Base-by-base conservation (phyloP, 2,888 invertebrate species). In the Zhuqinia jingwanae region DNA sequence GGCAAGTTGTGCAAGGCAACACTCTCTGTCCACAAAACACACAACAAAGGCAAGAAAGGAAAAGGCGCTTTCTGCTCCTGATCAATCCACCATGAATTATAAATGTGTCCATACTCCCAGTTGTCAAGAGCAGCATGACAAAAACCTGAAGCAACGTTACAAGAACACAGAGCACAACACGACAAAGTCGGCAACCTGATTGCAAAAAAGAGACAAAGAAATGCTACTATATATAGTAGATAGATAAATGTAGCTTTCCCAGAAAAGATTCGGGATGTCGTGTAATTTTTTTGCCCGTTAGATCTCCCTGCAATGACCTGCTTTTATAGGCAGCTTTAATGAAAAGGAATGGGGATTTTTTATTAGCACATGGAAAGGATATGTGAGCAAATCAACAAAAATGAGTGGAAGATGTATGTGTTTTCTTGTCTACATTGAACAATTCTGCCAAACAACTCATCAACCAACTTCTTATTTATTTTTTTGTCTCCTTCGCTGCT, bases 11-110 rank as follows among this genome's bases (percentile, higher is more conserved):
- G 42, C 27, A 27, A 68, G 80, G 70, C 80, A 17, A 68, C 50
- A 80, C 80, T 65, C 68, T 5, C n/a, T n/a, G n/a, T 42, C 42
- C 15, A 63, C 65, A 8, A 5, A 1, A 10, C 20, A 13, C 60
- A 60, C 36, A 10, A 42, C 42, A 11, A 8, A 17, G 22, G 13
- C 20, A 58, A 22, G 5, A n/a, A n/a, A n/a, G n/a, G n/a, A n/a
- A n/a, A n/a, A n/a, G n/a, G n/a, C n/a, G n/a, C n/a, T n/a, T n/a
- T n/a, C 58, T 17, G 5, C 25, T 45, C 36, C 58, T 80, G 80
- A 80, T 80, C 80, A 80, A 80, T 70, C 68, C 70, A 80, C 80
- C 80, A 80, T 80, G 80, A 80, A 80, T 80, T 80, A 80, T 80
- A 80, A 80, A 80, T 80, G 80, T 80, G 80, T 70, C 80, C 70